phyloP scores from a whole-genome alignment of 2,113 vertebrate genomes.

The Caranx ignobilis region DNA sequence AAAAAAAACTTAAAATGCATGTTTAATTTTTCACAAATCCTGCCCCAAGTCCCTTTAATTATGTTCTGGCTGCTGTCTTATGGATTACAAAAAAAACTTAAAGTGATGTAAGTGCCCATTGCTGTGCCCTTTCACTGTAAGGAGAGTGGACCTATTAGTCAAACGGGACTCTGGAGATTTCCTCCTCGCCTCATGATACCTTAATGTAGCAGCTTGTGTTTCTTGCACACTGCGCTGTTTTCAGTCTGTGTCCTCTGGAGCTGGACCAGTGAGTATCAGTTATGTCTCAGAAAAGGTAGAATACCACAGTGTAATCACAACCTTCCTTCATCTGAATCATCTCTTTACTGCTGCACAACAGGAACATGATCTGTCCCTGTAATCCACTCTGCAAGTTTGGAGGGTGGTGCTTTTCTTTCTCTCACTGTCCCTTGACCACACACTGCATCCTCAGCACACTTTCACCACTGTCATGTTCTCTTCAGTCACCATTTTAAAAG shows the following conservation, averaged over 20 bases:
- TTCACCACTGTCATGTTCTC: background rate
- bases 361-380: background rate
- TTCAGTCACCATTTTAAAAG: background rate
- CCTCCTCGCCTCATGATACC: background rate
- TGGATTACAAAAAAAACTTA: too few species aligned
- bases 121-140: too few species aligned
- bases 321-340: background rate
- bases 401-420: background rate
- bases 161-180: background rate
- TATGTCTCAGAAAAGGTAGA: background rate
- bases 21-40: too few species aligned
- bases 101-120: too few species aligned
- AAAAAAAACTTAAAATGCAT: too few species aligned
- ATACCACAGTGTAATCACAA: background rate
- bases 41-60: too few species aligned
- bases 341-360: background rate
- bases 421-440: slow-evolving; percentile 14
- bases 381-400: slow-evolving; percentile 15
- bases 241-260: background rate
- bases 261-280: background rate
- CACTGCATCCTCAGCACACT: background rate
- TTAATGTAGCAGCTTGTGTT: background rate
- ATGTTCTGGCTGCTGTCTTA: too few species aligned
- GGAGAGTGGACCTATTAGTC: background rate
- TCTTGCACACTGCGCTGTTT: background rate